Conservation (phyloP, 2,113 vertebrate species). For the Elephantulus edwardii region DNA sequence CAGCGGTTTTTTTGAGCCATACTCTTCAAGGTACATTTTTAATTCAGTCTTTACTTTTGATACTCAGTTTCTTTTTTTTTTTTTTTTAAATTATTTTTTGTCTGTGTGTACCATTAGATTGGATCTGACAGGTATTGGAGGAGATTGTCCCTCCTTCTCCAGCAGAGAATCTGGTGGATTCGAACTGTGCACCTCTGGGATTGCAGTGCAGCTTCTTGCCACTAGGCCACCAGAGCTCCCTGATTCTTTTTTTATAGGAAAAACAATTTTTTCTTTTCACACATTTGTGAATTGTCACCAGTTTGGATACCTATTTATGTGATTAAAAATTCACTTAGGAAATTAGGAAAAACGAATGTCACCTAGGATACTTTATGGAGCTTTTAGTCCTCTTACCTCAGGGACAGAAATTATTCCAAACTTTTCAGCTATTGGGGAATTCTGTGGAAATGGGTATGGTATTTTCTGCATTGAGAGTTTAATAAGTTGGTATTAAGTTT, state of each 20-base stretch:
- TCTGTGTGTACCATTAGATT: too few species aligned
- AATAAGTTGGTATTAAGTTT: not conserved
- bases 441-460: not conserved
- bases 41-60: not conserved
- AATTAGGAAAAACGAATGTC: not conserved
- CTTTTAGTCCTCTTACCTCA: not conserved
- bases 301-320: not conserved
- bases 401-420: not conserved
- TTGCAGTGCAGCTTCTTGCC: too few species aligned
- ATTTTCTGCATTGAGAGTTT: not conserved
- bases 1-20: not conserved
- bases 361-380: too few species aligned
- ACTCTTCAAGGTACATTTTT: not conserved
- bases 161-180: too few species aligned
- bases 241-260: constrained; percentile 28
- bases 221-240: too few species aligned
- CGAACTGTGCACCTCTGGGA: too few species aligned
- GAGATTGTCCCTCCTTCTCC: too few species aligned
- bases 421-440: not conserved
- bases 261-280: not conserved
- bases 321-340: not conserved
- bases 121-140: too few species aligned
- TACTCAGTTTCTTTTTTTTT: not conserved
- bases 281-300: not conserved
- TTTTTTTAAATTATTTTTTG: too few species aligned